A percentile compares a stretch with the other conserved stretches of the same genome.
These are phyloP conservation scores for Stichopus horrens DNA, from an alignment of 53 echinoderm and acorn worm species.

Conservation along the genomic window DNA sequence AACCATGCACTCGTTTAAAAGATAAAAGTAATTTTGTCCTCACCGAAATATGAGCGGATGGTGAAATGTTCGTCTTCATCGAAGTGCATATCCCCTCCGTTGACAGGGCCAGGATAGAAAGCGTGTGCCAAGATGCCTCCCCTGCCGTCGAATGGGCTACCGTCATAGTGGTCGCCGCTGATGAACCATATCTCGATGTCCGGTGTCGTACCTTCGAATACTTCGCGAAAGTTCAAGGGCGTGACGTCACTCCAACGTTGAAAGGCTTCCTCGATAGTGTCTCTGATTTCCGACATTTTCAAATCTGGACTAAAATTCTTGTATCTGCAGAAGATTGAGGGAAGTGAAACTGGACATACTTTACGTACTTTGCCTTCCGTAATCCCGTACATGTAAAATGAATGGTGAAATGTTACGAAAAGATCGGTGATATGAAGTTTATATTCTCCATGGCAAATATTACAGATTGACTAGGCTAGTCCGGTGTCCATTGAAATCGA, in stretches of 20 bases:
- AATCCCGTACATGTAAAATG: no score
- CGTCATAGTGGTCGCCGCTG: slow-evolving; percentile 65
- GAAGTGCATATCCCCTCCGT: slow-evolving; percentile 94
- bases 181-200: slow-evolving; percentile 83
- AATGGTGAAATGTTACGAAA: no score
- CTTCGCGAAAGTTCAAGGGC: slow-evolving; percentile 66
- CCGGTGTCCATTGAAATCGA: no score
- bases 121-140: slow-evolving; percentile 95
- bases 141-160: slow-evolving; percentile 77
- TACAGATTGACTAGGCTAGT: no score
- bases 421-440: no score
- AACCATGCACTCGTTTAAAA: not conserved
- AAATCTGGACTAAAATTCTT: slow-evolving; percentile 73
- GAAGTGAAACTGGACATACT: not conserved
- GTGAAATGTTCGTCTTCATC: slow-evolving; percentile 87
- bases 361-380: no score
- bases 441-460: no score
- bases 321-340: slow-evolving; percentile 47
- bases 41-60: slow-evolving; percentile 65
- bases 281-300: slow-evolving; percentile 48
- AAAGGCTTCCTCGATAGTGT: slow-evolving; percentile 65
- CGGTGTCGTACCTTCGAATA: slow-evolving; percentile 37
- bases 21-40: not conserved
- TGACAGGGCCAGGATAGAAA: slow-evolving; percentile 73
- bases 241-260: slow-evolving; percentile 74